A percentile compares a stretch with the other conserved stretches of the same genome.
Evolutionary conservation across 2,113 vertebrate genomes (phyloP).

Genomic region (Bothrops jararaca): DNA sequence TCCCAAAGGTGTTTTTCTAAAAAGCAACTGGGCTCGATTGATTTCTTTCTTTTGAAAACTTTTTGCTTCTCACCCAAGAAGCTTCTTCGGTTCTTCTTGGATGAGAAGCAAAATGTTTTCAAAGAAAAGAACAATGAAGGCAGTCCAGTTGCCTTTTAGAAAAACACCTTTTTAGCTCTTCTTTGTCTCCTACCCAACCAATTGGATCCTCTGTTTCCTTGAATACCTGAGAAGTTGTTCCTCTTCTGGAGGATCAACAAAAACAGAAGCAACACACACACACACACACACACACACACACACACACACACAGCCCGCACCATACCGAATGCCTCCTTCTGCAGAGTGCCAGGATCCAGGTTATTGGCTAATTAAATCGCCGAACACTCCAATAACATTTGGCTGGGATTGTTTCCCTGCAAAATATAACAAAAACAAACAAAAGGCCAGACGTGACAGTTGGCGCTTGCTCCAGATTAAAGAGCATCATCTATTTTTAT

Average conservation of each 20-base stretch:
- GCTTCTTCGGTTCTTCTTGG: too few relatives aligned
- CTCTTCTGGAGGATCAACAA: constrained; percentile 2
- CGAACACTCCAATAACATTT: constrained; percentile 60
- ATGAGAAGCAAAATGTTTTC: too few relatives aligned
- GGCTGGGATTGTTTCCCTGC: constrained; percentile 43
- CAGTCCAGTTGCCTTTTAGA: too few relatives aligned
- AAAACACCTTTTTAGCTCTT: background rate
- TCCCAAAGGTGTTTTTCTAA: too few relatives aligned
- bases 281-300: background rate
- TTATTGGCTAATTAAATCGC: constrained; percentile 64
- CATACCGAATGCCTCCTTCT: constrained; percentile 49
- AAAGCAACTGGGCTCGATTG: too few relatives aligned
- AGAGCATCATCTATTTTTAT: constrained; percentile 31
- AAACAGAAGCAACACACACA: constrained; percentile 10
- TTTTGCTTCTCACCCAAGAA: background rate
- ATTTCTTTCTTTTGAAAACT: background rate
- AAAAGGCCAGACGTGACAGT: constrained; percentile 65
- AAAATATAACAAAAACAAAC: constrained; percentile 42
- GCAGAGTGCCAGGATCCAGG: constrained; percentile 29
- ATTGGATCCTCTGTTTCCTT: background rate
- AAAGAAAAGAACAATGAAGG: too few relatives aligned
- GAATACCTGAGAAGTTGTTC: constrained; percentile 16
- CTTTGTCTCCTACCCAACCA: background rate
- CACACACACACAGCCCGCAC: background rate
- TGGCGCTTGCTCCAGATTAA: constrained; percentile 55